These are phyloP conservation scores for Syrphus vitripennis DNA, from an alignment of 2,888 invertebrate genomes.

Conservation along the genomic window DNA sequence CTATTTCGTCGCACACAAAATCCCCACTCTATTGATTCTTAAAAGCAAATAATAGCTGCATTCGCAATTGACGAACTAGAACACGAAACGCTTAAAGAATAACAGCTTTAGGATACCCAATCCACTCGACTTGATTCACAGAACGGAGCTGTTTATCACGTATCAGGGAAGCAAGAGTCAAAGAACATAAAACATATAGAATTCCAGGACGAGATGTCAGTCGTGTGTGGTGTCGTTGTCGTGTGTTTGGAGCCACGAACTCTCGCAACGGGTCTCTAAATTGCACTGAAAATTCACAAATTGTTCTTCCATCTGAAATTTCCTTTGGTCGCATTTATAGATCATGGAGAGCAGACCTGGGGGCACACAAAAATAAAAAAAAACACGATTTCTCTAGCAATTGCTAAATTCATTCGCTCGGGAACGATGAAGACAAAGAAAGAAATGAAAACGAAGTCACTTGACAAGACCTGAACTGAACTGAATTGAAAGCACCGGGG, in stretches of 20 bases:
- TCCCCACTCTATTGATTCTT: slow-evolving; percentile 16
- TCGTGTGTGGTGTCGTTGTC: background rate
- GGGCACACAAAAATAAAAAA: background rate
- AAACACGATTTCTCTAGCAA: background rate
- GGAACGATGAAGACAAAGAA: background rate
- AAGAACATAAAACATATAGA: background rate
- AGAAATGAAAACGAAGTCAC: slow-evolving; percentile 8
- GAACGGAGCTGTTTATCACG: slow-evolving; percentile 19
- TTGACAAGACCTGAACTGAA: slow-evolving; percentile 44
- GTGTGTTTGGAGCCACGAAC: background rate
- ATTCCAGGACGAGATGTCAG: background rate
- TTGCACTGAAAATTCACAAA: slow-evolving; percentile 54
- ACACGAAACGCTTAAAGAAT: slow-evolving; percentile 6
- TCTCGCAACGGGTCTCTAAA: slow-evolving; percentile 29
- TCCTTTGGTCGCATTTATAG: slow-evolving; percentile 40
- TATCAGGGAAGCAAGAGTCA: slow-evolving; percentile 3
- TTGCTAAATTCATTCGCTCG: slow-evolving; percentile 11
- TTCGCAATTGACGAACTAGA: slow-evolving; percentile 51
- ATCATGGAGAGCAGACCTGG: slow-evolving; percentile 19
- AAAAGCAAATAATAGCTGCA: slow-evolving; percentile 33
- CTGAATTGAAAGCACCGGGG: slow-evolving; percentile 26
- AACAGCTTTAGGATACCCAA: slow-evolving; percentile 13
- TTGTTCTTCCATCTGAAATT: slow-evolving; percentile 14
- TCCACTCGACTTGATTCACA: slow-evolving; percentile 17
- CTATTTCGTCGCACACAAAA: background rate